Conservation (phyloP, 2,113 vertebrate species). For the Rhadina sibilatrix region DNA sequence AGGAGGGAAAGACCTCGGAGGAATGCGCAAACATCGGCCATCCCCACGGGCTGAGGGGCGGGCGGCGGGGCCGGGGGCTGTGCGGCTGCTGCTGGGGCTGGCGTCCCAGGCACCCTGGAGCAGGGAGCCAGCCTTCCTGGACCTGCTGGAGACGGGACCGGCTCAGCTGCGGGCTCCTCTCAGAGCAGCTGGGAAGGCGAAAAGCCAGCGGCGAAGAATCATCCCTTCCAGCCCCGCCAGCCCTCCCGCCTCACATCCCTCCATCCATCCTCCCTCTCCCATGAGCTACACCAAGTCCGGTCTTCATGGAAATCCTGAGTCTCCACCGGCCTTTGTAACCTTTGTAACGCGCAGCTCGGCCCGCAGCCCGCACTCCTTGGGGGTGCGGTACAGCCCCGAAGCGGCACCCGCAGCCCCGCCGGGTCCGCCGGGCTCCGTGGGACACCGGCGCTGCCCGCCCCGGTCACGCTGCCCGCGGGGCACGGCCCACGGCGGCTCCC, state of each 20-base stretch:
- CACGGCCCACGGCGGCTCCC: not conserved
- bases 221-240: not conserved
- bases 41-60: not conserved
- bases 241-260: not conserved
- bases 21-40: not conserved
- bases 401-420: not conserved
- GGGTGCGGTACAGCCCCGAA: not conserved
- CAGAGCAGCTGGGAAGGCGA: not conserved
- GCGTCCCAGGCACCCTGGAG: not conserved
- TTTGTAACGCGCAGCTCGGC: not conserved
- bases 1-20: not conserved
- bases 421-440: not conserved
- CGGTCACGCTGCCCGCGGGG: no score
- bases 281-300: not conserved
- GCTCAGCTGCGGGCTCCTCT: not conserved
- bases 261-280: not conserved
- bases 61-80: no score
- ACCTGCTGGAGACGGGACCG: not conserved
- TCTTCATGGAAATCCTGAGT: not conserved
- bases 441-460: not conserved
- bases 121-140: not conserved
- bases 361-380: not conserved
- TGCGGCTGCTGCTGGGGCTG: not conserved
- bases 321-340: not conserved
- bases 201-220: not conserved